These are phyloP conservation scores for Proisotoma minuta DNA, from an alignment of 2,888 invertebrate species.

Conservation along the genomic window DNA sequence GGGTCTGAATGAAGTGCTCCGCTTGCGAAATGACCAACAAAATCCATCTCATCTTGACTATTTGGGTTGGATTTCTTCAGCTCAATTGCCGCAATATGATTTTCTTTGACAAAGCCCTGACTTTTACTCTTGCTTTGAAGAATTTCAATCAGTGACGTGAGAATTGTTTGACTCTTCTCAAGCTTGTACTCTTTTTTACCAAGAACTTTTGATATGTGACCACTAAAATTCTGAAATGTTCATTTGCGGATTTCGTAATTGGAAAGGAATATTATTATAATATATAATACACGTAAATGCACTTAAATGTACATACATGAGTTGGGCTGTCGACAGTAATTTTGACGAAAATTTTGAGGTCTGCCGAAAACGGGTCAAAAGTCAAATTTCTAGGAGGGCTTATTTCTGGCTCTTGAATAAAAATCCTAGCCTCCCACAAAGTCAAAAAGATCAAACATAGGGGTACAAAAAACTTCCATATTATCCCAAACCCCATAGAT, in stretches of 20 bases:
- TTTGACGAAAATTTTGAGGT: slow-evolving; percentile 4
- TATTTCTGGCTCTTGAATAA: slow-evolving; percentile 1
- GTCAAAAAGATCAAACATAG: slow-evolving; percentile 24
- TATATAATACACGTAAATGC: no score
- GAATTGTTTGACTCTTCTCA: slow-evolving; percentile 15
- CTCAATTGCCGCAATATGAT: slow-evolving; percentile 36
- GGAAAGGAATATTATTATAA: no score
- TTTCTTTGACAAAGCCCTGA: slow-evolving; percentile 19
- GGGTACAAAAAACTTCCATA: slow-evolving; percentile 26
- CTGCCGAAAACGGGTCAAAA: not conserved
- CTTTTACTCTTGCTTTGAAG: not conserved
- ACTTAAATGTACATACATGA: no score
- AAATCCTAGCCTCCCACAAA: slow-evolving; percentile 23
- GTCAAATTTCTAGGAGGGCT: slow-evolving; percentile 18
- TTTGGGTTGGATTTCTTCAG: slow-evolving; percentile 10
- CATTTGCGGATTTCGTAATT: no score
- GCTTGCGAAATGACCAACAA: slow-evolving; percentile 35
- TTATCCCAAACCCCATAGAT: slow-evolving; percentile 13
- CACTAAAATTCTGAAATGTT: slow-evolving; percentile 5
- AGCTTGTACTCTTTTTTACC: not conserved
- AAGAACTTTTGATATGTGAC: slow-evolving; percentile 1
- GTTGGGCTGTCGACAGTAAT: not conserved
- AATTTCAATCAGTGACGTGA: slow-evolving; percentile 16
- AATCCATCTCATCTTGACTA: not conserved
- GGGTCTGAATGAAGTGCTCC: slow-evolving; percentile 36